These are phyloP conservation scores for Sapajus apella DNA, from an alignment of 2,113 vertebrate species.

Conservation along the genomic window DNA sequence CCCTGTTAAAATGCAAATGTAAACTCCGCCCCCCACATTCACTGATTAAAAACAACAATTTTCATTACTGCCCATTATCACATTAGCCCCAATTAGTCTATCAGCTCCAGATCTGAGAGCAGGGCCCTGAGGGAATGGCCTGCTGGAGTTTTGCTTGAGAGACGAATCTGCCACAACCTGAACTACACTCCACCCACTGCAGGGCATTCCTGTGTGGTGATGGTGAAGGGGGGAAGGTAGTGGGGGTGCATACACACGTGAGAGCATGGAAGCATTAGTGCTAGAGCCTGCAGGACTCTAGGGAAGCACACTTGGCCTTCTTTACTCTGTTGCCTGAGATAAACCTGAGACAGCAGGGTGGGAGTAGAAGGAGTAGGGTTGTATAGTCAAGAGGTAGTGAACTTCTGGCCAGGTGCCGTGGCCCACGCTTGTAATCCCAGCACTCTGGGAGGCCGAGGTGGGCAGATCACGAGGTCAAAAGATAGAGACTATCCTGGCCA, in stretches of 20 bases:
- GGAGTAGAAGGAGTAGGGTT: background rate
- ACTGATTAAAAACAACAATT: slow-evolving; percentile 66
- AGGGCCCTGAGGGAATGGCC: slow-evolving; percentile 53
- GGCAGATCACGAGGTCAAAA: no score
- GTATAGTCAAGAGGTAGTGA: background rate
- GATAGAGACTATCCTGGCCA: no score
- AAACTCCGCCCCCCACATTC: background rate
- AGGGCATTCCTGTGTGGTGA: background rate
- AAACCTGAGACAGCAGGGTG: background rate
- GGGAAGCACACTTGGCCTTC: background rate
- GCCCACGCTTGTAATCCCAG: no score
- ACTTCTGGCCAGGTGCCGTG: background rate
- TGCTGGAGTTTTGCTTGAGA: slow-evolving; percentile 31
- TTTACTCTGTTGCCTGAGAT: background rate
- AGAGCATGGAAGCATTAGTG: background rate
- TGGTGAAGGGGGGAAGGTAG: no score
- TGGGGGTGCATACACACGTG: no score
- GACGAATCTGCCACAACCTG: slow-evolving; percentile 51
- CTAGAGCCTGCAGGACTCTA: background rate
- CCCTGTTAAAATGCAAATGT: slow-evolving; percentile 53
- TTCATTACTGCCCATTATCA: slow-evolving; percentile 75
- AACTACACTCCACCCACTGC: background rate
- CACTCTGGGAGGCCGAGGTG: no score
- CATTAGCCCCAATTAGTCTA: slow-evolving; percentile 79
- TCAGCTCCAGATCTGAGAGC: slow-evolving; percentile 69